phyloP scores from a whole-genome alignment of 1,140 invertebrate species.

The Drosophila lini region DNA sequence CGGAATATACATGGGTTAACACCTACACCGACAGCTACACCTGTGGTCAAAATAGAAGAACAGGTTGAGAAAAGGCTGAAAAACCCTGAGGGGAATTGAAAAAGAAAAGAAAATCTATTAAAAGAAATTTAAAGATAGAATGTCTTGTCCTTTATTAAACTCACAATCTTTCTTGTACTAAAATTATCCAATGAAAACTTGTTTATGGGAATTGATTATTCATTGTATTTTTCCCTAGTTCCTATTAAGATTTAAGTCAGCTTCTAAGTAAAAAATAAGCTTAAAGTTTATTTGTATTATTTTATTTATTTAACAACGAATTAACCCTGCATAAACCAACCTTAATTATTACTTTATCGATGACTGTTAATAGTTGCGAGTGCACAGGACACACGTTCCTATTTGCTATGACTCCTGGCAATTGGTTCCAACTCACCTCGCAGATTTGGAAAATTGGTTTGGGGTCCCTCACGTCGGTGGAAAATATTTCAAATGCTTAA shows the following conservation, averaged over 20 bases:
- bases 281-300: no score
- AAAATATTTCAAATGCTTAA: constrained; percentile 28
- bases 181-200: not conserved
- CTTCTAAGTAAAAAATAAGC: no score
- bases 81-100: not conserved
- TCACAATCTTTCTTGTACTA: not conserved
- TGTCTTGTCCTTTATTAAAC: not conserved
- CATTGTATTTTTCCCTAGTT: not conserved
- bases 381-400: constrained; percentile 10
- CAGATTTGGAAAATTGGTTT: constrained; percentile 9
- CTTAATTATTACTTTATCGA: not conserved
- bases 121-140: not conserved
- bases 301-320: not conserved
- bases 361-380: not conserved
- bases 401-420: constrained; percentile 5
- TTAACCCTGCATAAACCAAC: not conserved
- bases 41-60: constrained; percentile 17
- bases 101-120: not conserved
- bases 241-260: no score
- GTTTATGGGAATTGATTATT: not conserved
- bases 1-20: constrained; percentile 7
- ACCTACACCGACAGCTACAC: constrained; percentile 2
- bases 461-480: constrained; percentile 10
- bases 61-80: not conserved
- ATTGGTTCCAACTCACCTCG: constrained; percentile 13